Evolutionary conservation across 2,797 vertebrate species (phyloP).

Genomic region (Melopsittacus undulatus): DNA sequence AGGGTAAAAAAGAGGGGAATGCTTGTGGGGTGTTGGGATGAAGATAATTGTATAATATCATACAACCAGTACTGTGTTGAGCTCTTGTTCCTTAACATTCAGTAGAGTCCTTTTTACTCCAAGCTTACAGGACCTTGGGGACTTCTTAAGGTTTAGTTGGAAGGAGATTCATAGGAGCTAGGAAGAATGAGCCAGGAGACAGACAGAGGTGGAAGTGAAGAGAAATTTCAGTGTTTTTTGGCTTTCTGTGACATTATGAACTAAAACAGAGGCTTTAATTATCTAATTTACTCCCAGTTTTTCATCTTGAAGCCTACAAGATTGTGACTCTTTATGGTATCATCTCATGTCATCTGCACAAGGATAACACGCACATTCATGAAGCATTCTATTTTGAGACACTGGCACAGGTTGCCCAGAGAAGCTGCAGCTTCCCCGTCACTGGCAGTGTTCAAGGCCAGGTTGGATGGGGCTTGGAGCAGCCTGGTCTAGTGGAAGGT

Average conservation of each 20-base stretch:
- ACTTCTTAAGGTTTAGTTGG: background rate
- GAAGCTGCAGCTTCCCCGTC: background rate
- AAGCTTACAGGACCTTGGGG: background rate
- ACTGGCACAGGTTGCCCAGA: background rate
- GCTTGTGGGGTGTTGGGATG: background rate
- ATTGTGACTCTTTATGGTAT: background rate
- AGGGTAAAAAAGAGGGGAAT: background rate
- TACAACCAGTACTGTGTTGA: background rate
- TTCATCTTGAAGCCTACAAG: background rate
- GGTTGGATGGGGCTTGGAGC: background rate
- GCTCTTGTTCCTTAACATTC: background rate
- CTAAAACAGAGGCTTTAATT: background rate
- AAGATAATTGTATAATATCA: background rate
- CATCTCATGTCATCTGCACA: background rate
- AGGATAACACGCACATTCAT: background rate
- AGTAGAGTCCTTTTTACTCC: background rate
- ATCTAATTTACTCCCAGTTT: background rate
- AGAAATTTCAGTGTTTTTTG: background rate
- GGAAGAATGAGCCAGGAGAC: background rate
- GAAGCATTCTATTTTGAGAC: background rate
- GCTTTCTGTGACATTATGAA: background rate
- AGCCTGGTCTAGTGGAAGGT: background rate
- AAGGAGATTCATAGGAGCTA: background rate
- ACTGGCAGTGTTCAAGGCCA: background rate
- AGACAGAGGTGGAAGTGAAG: background rate